Conservation (phyloP, 1,140 invertebrate species). For the Drosophila auraria region DNA sequence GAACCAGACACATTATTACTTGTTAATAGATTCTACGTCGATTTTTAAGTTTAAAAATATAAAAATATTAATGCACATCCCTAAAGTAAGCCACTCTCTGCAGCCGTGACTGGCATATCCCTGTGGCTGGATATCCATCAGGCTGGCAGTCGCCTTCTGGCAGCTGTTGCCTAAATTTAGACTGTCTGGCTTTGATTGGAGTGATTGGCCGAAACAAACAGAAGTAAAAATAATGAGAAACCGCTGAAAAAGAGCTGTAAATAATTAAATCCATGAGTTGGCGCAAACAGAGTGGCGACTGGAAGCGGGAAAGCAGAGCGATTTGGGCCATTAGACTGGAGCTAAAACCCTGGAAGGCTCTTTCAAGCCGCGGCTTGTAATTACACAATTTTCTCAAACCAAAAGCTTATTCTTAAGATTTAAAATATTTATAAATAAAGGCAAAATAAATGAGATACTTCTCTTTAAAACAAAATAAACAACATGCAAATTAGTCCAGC, state of each 20-base stretch:
- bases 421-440: too few species aligned
- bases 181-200: constrained; percentile 60
- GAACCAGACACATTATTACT: too few species aligned
- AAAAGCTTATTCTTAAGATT: too few species aligned
- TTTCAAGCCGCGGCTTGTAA: not conserved
- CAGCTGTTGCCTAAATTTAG: constrained; percentile 37
- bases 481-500: not conserved
- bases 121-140: constrained; percentile 31
- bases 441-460: not conserved
- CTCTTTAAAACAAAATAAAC: too few species aligned
- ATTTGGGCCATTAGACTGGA: constrained; percentile 19
- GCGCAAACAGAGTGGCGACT: constrained; percentile 40
- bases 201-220: constrained; percentile 55
- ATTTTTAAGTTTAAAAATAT: too few species aligned
- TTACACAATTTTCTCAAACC: constrained; percentile 4
- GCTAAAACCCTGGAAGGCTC: constrained; percentile 1
- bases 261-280: constrained; percentile 61
- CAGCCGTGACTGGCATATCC: constrained; percentile 44
- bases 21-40: too few species aligned
- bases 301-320: not conserved
- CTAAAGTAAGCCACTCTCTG: constrained; percentile 12
- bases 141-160: constrained; percentile 27
- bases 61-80: not conserved
- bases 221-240: constrained; percentile 28
- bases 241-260: constrained; percentile 23